Evolutionary conservation across 2,888 invertebrate species (phyloP).

Genomic region (Choreutis nemorana): DNA sequence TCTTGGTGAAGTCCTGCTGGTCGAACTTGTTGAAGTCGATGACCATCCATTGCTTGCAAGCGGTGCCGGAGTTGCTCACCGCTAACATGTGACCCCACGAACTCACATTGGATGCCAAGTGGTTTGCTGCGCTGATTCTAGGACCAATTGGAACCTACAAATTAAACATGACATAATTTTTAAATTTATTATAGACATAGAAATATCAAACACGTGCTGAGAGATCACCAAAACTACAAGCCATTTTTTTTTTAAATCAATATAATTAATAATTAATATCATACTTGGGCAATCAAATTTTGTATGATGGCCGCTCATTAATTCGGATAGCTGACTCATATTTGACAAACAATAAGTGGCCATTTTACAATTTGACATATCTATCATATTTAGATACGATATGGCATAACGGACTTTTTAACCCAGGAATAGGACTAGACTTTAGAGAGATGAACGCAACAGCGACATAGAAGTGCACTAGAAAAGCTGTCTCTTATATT

Average conservation of each 20-base stretch:
- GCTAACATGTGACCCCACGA: constrained; percentile 78
- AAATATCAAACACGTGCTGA: background rate
- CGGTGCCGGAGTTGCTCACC: constrained; percentile 79
- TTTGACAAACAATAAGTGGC: no score
- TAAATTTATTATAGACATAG: background rate
- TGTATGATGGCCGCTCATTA: no score
- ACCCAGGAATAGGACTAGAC: no score
- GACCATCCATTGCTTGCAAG: constrained; percentile 88
- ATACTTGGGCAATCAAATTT: background rate
- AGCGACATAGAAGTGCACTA: no score
- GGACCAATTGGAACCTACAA: constrained; percentile 74
- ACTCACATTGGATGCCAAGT: constrained; percentile 74
- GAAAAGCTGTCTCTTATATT: no score
- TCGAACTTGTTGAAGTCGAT: constrained; percentile 74
- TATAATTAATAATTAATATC: no score
- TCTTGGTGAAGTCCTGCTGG: constrained; percentile 19
- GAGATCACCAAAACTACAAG: background rate
- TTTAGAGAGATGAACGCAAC: no score
- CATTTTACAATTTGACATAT: no score
- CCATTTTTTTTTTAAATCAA: no score
- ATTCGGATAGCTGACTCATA: no score
- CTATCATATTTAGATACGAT: no score
- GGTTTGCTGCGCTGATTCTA: constrained; percentile 83
- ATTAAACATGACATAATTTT: constrained; percentile 2
- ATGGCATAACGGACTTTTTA: no score